Conservation (phyloP, 2,888 invertebrate genomes). For the Epinotia ramella region DNA sequence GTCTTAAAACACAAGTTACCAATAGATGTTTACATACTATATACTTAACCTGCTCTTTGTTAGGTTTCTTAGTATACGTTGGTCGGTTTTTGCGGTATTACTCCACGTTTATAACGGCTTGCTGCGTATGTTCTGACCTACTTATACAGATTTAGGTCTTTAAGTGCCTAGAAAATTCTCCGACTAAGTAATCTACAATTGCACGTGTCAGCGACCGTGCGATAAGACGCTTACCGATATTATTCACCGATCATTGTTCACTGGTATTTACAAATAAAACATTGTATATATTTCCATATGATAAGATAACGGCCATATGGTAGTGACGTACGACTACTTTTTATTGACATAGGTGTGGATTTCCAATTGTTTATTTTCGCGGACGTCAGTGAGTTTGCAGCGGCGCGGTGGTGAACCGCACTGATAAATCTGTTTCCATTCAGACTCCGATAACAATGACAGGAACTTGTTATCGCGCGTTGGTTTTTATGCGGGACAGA, state of each 20-base stretch:
- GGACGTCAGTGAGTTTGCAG: slow-evolving; percentile 40
- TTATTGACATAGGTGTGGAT: slow-evolving; percentile 42
- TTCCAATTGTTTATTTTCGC: slow-evolving; percentile 38
- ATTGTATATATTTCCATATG: slow-evolving; percentile 5
- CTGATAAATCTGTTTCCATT: slow-evolving; percentile 42
- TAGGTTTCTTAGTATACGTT: no score
- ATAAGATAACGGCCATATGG: slow-evolving; percentile 16
- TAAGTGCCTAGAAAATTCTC: slow-evolving; percentile 11
- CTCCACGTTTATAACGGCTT: background rate
- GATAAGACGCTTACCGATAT: slow-evolving; percentile 14
- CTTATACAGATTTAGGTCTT: background rate
- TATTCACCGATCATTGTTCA: slow-evolving; percentile 1
- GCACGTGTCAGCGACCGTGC: slow-evolving; percentile 12
- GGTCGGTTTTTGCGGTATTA: background rate
- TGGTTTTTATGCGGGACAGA: slow-evolving; percentile 35
- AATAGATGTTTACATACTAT: no score
- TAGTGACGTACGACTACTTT: slow-evolving; percentile 31
- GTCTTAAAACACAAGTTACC: no score
- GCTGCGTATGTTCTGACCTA: background rate
- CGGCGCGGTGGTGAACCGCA: slow-evolving; percentile 20
- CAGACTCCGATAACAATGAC: slow-evolving; percentile 44
- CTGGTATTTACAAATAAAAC: slow-evolving; percentile 7
- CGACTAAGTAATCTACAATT: background rate
- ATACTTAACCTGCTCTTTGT: no score
- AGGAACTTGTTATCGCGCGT: slow-evolving; percentile 43